Base-by-base conservation (phyloP, 1,140 invertebrate species). In the Rhopalosiphum maidis region DNA sequence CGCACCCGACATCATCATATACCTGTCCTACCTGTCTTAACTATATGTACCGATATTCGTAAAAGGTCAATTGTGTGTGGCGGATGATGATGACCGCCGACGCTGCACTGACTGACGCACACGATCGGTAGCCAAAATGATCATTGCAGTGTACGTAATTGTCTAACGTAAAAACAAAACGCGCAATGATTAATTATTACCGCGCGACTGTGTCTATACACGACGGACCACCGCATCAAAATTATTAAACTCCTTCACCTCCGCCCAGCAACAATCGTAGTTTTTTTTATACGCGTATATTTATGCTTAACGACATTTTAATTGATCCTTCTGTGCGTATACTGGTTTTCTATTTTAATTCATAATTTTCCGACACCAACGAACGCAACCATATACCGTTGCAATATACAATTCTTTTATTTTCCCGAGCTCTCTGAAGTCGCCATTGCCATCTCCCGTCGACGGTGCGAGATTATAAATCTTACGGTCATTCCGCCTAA, bases 121-220 rank as follows among this genome's bases (percentile, higher is more conserved):
- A 82, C 60, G 77, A 91, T 92, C 91, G 18, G 91, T 77, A 92
- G 91, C 91, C 68, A 92, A 92, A 92, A 92, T 51, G 91, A 92
- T 82, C 68, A 48, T 55, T 35, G 23, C 7, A n/a, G 77, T 23
- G 46, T 43, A 35, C 60, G 30, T 92, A 83, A 92, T 92, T 51
- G 60, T 46, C 68, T 46, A 83, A 85, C 37, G 77, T 92, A 92
- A 91, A 92, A 54, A 92, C 68, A 92, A 89, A 83, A 92, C 60
- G 82, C n/a, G 91, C 11, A 43, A 92, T 92, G 91, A 92, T 92
- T 92, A 83, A 92, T 92, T 48, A 22, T 92, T 92, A 48, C 77
- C 21, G n/a, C 68, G 68, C 21, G 37, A 23, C 4, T 68, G 68
- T 37, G 60, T 30, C 60, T 30, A 68, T 68, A 68, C 41, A 55